Evolutionary conservation across 2,797 vertebrate genomes (phyloP).

Genomic region (Chanos chanos): DNA sequence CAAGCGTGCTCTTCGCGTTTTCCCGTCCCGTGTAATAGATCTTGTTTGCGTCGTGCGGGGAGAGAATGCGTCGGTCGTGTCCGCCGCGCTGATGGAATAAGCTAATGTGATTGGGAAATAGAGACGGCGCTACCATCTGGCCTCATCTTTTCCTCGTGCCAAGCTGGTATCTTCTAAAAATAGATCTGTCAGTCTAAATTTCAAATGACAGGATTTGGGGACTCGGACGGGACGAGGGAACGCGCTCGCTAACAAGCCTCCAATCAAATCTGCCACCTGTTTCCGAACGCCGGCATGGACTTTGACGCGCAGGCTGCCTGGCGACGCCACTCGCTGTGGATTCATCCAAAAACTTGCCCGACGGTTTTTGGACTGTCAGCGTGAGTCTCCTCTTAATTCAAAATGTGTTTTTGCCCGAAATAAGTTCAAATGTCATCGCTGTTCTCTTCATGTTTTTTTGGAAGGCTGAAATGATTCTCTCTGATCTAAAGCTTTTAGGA

Average conservation of each 20-base stretch:
- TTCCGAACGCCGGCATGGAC: conserved; percentile 18
- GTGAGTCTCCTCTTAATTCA: not conserved
- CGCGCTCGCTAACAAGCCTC: conserved; percentile 37
- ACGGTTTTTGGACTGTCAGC: not conserved
- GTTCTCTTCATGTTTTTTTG: not conserved
- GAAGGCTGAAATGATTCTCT: not conserved
- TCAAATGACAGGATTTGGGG: conserved; percentile 34
- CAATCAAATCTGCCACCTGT: conserved; percentile 39
- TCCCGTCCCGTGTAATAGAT: conserved; percentile 27
- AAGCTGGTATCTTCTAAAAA: conserved; percentile 38
- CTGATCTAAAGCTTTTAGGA: not conserved
- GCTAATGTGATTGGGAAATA: conserved; percentile 42
- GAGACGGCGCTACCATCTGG: conserved; percentile 45
- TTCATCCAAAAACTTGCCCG: not conserved
- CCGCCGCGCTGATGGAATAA: conserved; percentile 33
- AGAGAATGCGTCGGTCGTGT: conserved; percentile 19
- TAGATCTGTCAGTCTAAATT: conserved; percentile 40
- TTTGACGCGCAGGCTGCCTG: not conserved
- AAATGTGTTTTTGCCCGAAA: not conserved
- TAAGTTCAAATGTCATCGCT: not conserved
- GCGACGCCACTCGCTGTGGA: not conserved
- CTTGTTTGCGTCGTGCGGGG: conserved; percentile 17
- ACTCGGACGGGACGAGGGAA: conserved; percentile 25
- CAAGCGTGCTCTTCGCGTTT: not conserved
- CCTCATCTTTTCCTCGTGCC: conserved; percentile 11